These are phyloP conservation scores for Muntiacus reevesi DNA, from an alignment of 2,113 vertebrate genomes.

Conservation along the genomic window DNA sequence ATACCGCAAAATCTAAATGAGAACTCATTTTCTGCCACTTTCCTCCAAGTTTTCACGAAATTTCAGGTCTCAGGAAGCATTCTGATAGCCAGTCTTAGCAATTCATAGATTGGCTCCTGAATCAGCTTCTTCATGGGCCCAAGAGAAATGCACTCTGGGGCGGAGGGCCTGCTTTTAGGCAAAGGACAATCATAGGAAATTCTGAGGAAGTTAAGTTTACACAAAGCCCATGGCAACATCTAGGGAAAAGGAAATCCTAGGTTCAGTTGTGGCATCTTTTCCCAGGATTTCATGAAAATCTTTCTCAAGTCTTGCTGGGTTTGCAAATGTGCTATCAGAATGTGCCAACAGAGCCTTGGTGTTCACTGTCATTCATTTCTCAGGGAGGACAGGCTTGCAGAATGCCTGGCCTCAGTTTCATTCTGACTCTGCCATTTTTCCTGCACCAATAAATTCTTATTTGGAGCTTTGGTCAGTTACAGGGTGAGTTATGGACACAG, in stretches of 20 bases:
- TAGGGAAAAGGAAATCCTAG: neutral
- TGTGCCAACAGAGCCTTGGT: neutral
- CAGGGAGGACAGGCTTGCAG: neutral
- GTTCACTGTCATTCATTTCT: neutral
- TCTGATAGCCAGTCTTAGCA: neutral
- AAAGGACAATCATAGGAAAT: neutral
- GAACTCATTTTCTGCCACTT: neutral
- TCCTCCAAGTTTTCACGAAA: neutral
- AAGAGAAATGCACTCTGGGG: neutral
- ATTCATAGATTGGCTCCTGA: neutral
- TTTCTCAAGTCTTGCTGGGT: conserved; percentile 6
- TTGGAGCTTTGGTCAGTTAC: neutral
- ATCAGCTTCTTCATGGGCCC: neutral
- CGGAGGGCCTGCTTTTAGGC: neutral
- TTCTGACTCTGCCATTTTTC: neutral
- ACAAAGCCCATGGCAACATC: neutral
- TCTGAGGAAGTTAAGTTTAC: neutral
- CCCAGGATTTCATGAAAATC: neutral
- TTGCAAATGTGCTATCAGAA: neutral
- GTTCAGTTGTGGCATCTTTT: neutral
- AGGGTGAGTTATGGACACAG: neutral
- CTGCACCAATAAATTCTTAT: neutral
- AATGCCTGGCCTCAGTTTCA: neutral
- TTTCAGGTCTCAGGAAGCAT: neutral
- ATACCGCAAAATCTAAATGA: neutral